Base-by-base conservation (phyloP, 2,797 vertebrate genomes). In the Hippoglossus hippoglossus region DNA sequence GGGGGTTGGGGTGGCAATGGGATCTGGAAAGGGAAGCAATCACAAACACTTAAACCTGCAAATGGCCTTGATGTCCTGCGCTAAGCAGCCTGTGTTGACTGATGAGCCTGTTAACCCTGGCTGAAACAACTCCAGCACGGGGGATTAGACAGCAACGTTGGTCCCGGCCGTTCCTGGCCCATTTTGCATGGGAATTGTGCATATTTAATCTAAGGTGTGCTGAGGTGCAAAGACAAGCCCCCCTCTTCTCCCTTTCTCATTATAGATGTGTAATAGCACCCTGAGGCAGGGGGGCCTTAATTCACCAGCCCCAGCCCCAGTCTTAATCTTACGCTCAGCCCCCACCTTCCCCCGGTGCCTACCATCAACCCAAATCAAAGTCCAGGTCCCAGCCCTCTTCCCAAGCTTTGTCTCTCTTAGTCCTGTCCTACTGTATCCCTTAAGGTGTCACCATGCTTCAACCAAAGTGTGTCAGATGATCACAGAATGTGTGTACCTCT, bases 31-130 rank as follows among this genome's bases (percentile, higher is more conserved):
- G 71, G 73, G 87, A 92, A 89, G 90, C 92, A 92, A 93, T 93
- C 92, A 88, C 86, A 92, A 93, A 93, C 88, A 92, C 87, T 93
- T 94, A 92, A 90, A 92, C 76, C 91, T 90, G 88, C 89, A 93
- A 93, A 93, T 93, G 90, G 89, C 89, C 88, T 88, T 91, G 87
- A 92, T 92, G 90, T 93, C 88, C 89, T 87, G 87, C 85, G 88
- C 90, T 93, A 90, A 93, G 89, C 90, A 88, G 91, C 77, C 86
- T 75, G 87, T 91, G 88, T 91, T 93, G 92, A 94, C 90, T 91
- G 92, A 94, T 94, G 92, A 94, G 92, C 90, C 86, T 85, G 89
- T 92, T 94, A 94, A 94, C 90, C 93, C 91, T 90, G 91, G 87
- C 80, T 93, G 94, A 94, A 93, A 92, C 91, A 91, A 87, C 90